Evolutionary conservation across 2,113 vertebrate genomes (phyloP), one percentile per base, ranked within the genome.

Genomic region (Gulo gulo): DNA sequence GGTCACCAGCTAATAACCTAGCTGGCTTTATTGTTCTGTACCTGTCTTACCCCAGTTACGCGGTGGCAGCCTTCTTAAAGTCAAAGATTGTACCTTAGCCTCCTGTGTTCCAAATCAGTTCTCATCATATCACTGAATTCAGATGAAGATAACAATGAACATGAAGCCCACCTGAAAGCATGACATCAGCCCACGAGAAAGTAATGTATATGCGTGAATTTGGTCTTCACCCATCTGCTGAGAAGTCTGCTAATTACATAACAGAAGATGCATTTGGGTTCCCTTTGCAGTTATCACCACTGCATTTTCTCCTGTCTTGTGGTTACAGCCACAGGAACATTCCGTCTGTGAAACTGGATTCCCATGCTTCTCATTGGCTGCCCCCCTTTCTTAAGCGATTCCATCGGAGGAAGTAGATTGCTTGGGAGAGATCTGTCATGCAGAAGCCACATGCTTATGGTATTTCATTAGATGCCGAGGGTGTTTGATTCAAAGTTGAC

Each of bases 401-500:
- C 29, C 26, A 2, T 91, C 42, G 26, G 39, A 94, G 36, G 36
- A 84, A 83, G 55, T 74, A 31, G 52, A 65, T 78, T 94, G 88
- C 73, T 86, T 91, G 55, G 39, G 87, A 61, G 59, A 88, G 90
- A 76, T 91, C 71, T 79, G 81, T 71, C 84, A 65, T 0, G 21
- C 50, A 90, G 61, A 59, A 85, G 84, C 76, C 69, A 52, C 94
- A 52, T 55, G 31, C 71, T 95, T 76, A 65, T 78, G 57, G 69
- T 91, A 36, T 95, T 94, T 91, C 94, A 97, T 97, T 97, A 95
- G 93, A 74, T 83, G 82, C 93, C 83, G 93, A 87, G 87, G 92
- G 89, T 86, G 91, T 80, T 95, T 93, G 93, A 95, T 95, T 91
- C 79, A 65, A 92, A 86, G 95, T 91, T 95, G 97, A 97, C 98